Evolutionary conservation across 2,113 vertebrate species (phyloP).

Genomic region (Pedionomus torquatus): DNA sequence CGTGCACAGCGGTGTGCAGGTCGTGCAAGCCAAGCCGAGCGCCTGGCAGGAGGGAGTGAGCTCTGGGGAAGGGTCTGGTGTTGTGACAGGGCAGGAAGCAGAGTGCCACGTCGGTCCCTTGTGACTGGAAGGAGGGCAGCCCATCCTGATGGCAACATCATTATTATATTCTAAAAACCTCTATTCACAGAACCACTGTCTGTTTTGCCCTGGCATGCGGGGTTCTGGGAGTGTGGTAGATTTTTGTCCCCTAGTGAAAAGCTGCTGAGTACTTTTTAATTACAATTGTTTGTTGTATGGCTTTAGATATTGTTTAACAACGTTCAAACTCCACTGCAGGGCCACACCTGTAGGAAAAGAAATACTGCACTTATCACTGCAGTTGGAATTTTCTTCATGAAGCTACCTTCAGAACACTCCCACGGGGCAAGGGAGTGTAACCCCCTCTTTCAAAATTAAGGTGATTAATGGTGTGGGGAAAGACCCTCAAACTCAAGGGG

Average conservation of each 20-base stretch:
- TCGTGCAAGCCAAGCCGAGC: rapidly evolving
- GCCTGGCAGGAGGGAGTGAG: not conserved
- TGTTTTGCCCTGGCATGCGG: not conserved
- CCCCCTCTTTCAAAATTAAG: not conserved
- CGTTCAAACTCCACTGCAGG: not conserved
- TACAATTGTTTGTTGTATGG: rapidly evolving
- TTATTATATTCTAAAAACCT: not conserved
- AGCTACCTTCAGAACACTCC: not conserved
- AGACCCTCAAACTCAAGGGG: not conserved
- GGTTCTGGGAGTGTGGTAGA: not conserved
- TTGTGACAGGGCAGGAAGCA: not conserved
- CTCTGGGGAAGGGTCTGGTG: not conserved
- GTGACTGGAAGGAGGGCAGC: not conserved
- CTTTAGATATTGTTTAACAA: not conserved
- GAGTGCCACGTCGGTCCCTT: not conserved
- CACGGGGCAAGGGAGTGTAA: rapidly evolving
- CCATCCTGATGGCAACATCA: not conserved
- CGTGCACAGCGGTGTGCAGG: rapidly evolving
- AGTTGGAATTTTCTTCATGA: not conserved
- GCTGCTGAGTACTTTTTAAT: not conserved
- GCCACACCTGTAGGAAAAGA: not conserved
- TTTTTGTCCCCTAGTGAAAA: not conserved
- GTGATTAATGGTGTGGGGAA: not conserved
- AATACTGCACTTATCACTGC: not conserved
- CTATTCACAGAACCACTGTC: rapidly evolving